These are phyloP conservation scores for Coturnix japonica DNA, from an alignment of 2,113 vertebrate genomes.

Conservation along the genomic window DNA sequence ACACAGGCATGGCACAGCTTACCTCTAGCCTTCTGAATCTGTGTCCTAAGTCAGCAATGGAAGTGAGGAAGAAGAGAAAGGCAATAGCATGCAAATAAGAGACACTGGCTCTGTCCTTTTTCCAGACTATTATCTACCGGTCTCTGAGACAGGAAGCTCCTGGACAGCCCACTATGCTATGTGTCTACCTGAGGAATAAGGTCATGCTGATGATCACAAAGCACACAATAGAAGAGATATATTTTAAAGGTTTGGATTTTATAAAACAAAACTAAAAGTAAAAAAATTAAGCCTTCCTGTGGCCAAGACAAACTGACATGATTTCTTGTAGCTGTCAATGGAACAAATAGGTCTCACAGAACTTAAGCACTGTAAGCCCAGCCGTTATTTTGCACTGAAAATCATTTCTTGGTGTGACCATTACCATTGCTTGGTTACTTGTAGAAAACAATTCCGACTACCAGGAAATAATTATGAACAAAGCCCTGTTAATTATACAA, in stretches of 20 bases:
- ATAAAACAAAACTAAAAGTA: background rate
- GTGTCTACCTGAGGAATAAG: background rate
- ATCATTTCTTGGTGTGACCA: constrained; percentile 53
- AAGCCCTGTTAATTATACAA: constrained; percentile 81
- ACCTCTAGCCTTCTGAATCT: background rate
- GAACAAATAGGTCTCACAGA: background rate
- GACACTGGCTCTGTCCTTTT: background rate
- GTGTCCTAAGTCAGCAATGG: background rate
- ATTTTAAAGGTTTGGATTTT: background rate
- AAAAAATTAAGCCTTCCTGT: background rate
- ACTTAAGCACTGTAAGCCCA: constrained; percentile 26
- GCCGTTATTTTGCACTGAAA: constrained; percentile 35
- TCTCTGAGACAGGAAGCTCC: background rate
- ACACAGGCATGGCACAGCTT: rapidly evolving
- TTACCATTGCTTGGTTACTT: constrained; percentile 52
- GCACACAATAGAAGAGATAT: background rate
- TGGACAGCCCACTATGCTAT: background rate
- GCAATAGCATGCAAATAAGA: background rate
- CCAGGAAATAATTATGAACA: constrained; percentile 80
- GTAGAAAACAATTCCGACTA: constrained; percentile 72
- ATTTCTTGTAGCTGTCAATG: background rate
- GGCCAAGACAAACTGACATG: background rate
- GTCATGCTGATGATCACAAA: background rate
- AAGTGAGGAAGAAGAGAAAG: background rate
- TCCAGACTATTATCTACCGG: background rate